Conservation (phyloP, 2,797 vertebrate species). For the Hypotaenidia philippensis region DNA sequence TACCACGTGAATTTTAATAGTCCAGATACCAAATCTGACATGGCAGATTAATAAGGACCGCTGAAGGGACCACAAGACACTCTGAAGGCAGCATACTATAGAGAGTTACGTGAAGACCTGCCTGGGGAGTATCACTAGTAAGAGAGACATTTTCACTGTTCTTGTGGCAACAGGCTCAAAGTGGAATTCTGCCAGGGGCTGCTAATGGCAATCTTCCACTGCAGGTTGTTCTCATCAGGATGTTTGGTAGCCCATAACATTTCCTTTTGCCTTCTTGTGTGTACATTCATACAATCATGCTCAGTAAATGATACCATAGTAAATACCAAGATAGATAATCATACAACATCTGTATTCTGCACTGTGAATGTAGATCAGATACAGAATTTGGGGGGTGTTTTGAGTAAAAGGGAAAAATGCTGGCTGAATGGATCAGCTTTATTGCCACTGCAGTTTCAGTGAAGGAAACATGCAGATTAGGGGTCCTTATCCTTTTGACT, state of each 20-base stretch:
- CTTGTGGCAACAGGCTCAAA: neutral
- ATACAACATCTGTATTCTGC: too few relatives aligned
- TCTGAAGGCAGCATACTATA: neutral
- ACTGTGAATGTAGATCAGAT: neutral
- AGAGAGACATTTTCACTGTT: neutral
- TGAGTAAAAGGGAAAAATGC: neutral
- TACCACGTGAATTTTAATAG: neutral
- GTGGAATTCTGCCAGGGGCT: neutral
- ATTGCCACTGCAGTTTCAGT: neutral
- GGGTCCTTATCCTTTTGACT: neutral
- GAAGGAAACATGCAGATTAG: neutral
- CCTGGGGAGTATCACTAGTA: fast-evolving
- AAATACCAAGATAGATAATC: too few relatives aligned
- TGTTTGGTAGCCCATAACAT: neutral
- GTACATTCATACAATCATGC: neutral
- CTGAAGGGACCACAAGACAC: neutral
- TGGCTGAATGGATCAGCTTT: neutral
- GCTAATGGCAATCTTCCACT: neutral
- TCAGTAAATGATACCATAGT: neutral
- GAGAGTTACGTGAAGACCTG: neutral
- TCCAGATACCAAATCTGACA: neutral
- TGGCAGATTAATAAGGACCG: neutral
- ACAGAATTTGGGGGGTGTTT: neutral
- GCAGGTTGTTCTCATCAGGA: neutral
- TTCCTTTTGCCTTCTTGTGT: neutral